These are phyloP conservation scores for Patiria miniata DNA, from an alignment of 35 echinoderm and acorn worm species.

Conservation along the genomic window DNA sequence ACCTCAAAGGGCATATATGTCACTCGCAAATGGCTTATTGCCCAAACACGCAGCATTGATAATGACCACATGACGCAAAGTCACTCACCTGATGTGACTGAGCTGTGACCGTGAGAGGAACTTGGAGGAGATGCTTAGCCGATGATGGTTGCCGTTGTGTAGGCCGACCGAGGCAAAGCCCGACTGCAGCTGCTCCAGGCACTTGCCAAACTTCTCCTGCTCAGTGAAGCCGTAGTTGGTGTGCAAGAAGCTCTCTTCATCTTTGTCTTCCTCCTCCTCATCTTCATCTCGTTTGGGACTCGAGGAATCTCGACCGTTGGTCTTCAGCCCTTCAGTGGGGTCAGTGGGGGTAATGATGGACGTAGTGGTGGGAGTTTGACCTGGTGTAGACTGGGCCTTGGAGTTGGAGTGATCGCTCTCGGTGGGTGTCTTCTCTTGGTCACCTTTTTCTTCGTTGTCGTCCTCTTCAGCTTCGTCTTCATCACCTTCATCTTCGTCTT, in stretches of 20 bases:
- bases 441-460: constrained; percentile 51
- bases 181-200: constrained; percentile 73
- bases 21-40: no score
- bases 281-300: constrained; percentile 37
- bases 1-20: no score
- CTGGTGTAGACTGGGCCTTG: neutral
- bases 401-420: constrained; percentile 50
- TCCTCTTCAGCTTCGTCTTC: constrained; percentile 77
- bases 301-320: neutral
- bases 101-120: constrained; percentile 65
- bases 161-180: constrained; percentile 24
- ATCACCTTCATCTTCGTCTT: constrained; percentile 61
- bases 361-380: neutral
- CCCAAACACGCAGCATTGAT: neutral
- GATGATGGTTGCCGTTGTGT: constrained; percentile 5
- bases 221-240: constrained; percentile 72
- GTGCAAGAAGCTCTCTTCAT: constrained; percentile 76
- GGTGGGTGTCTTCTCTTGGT: constrained; percentile 45
- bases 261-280: constrained; percentile 55
- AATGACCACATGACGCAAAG: neutral
- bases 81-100: constrained; percentile 57
- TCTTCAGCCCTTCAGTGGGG: constrained; percentile 6
- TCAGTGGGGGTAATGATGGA: neutral
- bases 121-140: constrained; percentile 66
- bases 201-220: constrained; percentile 84